Base-by-base conservation (phyloP, 1,140 invertebrate genomes). In the Babylonia areolata region DNA sequence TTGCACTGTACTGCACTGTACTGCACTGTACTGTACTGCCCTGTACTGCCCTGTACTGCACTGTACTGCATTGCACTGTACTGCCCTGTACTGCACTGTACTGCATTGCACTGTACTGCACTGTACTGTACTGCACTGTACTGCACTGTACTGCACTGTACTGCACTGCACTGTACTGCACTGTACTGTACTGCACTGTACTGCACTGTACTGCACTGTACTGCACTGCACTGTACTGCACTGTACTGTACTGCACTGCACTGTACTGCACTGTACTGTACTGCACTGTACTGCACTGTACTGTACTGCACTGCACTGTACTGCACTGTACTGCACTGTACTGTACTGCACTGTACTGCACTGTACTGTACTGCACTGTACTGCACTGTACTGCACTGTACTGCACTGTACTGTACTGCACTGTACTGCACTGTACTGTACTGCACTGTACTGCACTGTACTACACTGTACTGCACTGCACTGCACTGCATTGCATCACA, bases 351-450 rank as follows among this genome's bases (percentile, higher is more conserved):
- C 73, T 64, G 81, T 37, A 84, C 58, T 87, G 81, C 46, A 86
- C 54, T 86, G 85, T 39, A 87, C 73, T 87, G 86, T 33, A 77
- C 73, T 85, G 83, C 42, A 85, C 58, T 87, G 77, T 20, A 85
- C 40, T 87, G 58, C 9, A 85, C 37, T 85, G 85, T 3, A 85
- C 81, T 88, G 77, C 82, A 46, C 85, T 87, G 79, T 77, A 88
- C 81, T 85, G 87, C 85, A 88, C 86, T 85, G 84, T 85, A 87
- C 75, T 69, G 80, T 73, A 84, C 79, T 71, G 84, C 87, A 81
- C 86, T 81, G 64, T 54, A 87, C 86, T 80, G 83, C 42, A 85
- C 77, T 87, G 86, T 79, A 83, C 31, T 33, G 77, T 20, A 82
- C 87, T 79, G 46, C 84, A 85, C 87, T 81, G 58, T 78, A 88